Base-by-base conservation (phyloP, 2,113 vertebrate genomes). In the Anhinga rufa region DNA sequence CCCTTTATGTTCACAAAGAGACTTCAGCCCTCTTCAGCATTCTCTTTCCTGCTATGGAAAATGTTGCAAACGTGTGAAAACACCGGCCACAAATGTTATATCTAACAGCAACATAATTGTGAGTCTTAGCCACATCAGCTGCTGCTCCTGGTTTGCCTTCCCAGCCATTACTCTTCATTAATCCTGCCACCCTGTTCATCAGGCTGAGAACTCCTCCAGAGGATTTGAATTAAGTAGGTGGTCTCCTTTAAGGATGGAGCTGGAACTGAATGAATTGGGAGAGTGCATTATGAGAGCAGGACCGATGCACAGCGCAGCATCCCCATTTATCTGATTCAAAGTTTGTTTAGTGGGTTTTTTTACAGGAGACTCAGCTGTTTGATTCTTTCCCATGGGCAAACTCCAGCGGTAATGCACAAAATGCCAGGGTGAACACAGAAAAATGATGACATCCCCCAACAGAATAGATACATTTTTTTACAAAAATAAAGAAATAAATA, bases 261-360 rank as follows among this genome's bases (percentile, higher is more conserved):
- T 40, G 19, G n/a, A 51, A 62, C 58, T 89, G 88, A 91, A 95
- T 88, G 93, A 92, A 88, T 28, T 70, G 71, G 92, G 87, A 76
- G 52, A 80, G 71, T 20, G 64, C 12, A 40, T 70, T 72, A 57
- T 31, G 77, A 46, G 1, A 81, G 91, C 70, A 92, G 66, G 68
- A 78, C 34, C 29, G 17, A 57, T 5, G 32, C 32, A 58, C 58
- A 71, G 89, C 34, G 4, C 54, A 94, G 74, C 34, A 72, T 74
- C 76, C 48, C 60, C 92, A 96, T 97, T 91, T 96, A 97, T 98
- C 97, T 66, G 74, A 83, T 88, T 96, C 61, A 7, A 76, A 90
- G 66, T 81, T 72, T n/a, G 14, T 36, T 83, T 66, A 42, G 21
- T 55, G 19, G 9, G 72, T 66, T 57, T 86, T 96, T 97, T 86